Conservation (phyloP, 1,140 invertebrate genomes). For the Diabrotica virgifera region DNA sequence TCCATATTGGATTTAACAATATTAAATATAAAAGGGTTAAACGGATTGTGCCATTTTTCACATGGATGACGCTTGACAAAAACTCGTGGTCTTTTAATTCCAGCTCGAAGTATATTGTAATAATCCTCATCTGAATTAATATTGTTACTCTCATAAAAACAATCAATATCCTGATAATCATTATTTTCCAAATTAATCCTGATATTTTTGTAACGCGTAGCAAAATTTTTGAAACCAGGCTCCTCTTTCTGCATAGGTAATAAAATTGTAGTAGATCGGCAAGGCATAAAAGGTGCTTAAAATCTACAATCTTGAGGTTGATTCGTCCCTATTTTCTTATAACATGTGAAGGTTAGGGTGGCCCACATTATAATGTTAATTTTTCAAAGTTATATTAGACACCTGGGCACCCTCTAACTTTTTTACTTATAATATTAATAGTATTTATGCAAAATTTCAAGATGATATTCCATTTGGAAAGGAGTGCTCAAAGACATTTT, state of each 20-base stretch:
- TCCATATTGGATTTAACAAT: not conserved
- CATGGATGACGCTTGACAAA: not conserved
- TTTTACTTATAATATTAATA: no score
- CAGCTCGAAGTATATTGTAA: not conserved
- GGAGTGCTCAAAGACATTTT: no score
- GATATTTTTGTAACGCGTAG: conserved; percentile 23
- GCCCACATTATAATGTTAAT: no score
- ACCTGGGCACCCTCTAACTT: no score
- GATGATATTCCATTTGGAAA: no score
- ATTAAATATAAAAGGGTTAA: not conserved
- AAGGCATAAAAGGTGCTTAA: conserved; percentile 40
- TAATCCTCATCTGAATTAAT: not conserved
- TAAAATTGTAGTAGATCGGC: conserved; percentile 30
- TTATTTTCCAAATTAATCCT: conserved; percentile 33
- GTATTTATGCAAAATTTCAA: no score
- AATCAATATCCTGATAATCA: not conserved
- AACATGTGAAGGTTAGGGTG: no score
- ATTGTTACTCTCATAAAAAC: not conserved
- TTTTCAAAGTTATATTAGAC: no score
- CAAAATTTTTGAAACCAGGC: conserved; percentile 22
- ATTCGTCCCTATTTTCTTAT: conserved; percentile 30
- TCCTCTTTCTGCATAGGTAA: conserved; percentile 30
- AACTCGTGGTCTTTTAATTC: not conserved
- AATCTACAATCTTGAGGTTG: conserved; percentile 39
- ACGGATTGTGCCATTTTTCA: not conserved